A percentile compares a stretch with the other conserved stretches of the same genome.
phyloP scores from a whole-genome alignment of 2,888 invertebrate genomes.

The Limulus polyphemus region DNA sequence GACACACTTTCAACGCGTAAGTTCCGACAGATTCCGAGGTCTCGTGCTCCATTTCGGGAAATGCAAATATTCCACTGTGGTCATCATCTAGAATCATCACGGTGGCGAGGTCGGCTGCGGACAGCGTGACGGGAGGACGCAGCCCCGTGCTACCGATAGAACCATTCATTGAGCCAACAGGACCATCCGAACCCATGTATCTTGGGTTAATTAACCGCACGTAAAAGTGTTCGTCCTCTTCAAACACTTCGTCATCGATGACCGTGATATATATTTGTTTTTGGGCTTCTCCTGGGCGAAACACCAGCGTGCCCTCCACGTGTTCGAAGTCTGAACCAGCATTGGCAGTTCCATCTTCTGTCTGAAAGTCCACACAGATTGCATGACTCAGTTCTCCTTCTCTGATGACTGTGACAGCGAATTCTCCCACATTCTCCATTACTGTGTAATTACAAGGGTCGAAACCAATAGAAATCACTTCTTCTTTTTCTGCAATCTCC shows the following conservation, averaged over 20 bases:
- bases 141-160: too few relatives aligned
- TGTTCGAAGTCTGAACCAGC: slow-evolving; percentile 89
- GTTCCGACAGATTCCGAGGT: slow-evolving; percentile 83
- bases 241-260: slow-evolving; percentile 97
- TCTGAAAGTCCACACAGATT: slow-evolving; percentile 77
- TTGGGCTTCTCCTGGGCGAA: slow-evolving; percentile 75
- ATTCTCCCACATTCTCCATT: slow-evolving; percentile 93
- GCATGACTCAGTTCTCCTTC: slow-evolving; percentile 56
- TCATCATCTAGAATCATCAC: slow-evolving; percentile 99
- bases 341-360: slow-evolving; percentile 95
- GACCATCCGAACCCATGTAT: slow-evolving; percentile 9
- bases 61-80: slow-evolving; percentile 93
- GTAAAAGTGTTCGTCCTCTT: slow-evolving; percentile 98
- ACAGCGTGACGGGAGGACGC: slow-evolving; percentile 13
- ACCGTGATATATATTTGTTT: slow-evolving; percentile 81
- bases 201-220: slow-evolving; percentile 45
- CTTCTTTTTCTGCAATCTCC: slow-evolving; percentile 41
- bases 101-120: slow-evolving; percentile 59
- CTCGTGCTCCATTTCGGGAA: slow-evolving; percentile 66
- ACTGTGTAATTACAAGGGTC: slow-evolving; percentile 97
- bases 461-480: slow-evolving; percentile 64
- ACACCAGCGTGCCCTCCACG: slow-evolving; percentile 69
- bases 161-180: too few relatives aligned
- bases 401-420: slow-evolving; percentile 66
- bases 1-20: slow-evolving; percentile 65